phyloP scores from a whole-genome alignment of 2,888 invertebrate species.

The Imbricaverruca yamaguchii region DNA sequence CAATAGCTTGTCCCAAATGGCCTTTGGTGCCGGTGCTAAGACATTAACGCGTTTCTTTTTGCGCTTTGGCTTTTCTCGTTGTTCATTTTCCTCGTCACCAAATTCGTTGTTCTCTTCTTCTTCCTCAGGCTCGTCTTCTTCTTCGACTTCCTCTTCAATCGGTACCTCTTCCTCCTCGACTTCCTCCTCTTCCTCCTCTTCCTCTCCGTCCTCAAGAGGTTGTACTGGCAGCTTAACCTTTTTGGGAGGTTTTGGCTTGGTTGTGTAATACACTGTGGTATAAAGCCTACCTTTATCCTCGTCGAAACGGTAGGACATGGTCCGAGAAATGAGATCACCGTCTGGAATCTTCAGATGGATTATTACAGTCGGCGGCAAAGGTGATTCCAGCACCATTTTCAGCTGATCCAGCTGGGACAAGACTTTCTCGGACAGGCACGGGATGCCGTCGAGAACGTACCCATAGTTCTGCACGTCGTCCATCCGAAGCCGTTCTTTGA shows the following conservation, averaged over 20 bases:
- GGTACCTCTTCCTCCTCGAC: conserved; percentile 11
- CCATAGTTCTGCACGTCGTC: not conserved
- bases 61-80: not conserved
- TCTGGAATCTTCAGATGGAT: not conserved
- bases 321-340: not conserved
- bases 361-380: not conserved
- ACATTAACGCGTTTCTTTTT: not conserved
- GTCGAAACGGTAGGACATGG: not conserved
- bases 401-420: conserved; percentile 1
- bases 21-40: not conserved
- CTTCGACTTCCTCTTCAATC: not conserved
- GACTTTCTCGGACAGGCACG: not conserved
- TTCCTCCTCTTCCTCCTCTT: conserved; percentile 18
- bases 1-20: not conserved
- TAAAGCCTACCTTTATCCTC: not conserved
- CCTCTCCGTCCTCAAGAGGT: not conserved
- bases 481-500: not conserved
- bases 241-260: not conserved
- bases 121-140: not conserved
- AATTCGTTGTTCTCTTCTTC: not conserved
- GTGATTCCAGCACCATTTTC: not conserved
- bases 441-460: not conserved
- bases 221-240: not conserved
- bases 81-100: not conserved
- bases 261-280: not conserved